Percentiles rank a stretch among this genome's conserved stretches.
Conservation (phyloP, 2,113 vertebrate genomes). For the Nerophis lumbriciformis region DNA sequence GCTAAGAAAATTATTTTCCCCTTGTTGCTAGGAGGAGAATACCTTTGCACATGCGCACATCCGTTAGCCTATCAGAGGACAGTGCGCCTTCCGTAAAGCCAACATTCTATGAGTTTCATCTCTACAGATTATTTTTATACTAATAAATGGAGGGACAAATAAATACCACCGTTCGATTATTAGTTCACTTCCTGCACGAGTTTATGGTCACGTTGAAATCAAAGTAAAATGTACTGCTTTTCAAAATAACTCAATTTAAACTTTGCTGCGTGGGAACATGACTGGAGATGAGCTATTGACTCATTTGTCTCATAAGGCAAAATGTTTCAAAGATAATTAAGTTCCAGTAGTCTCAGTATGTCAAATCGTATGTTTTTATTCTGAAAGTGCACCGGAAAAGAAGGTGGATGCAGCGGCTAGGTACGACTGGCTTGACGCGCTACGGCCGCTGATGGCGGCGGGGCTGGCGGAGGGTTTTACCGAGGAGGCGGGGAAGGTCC, state of each 20-base stretch:
- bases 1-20: too few relatives aligned
- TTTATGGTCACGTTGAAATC: not conserved
- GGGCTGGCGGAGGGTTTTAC: slow-evolving; percentile 56
- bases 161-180: not conserved
- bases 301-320: not conserved
- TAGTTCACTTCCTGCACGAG: not conserved
- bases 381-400: slow-evolving; percentile 6
- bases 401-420: slow-evolving; percentile 19
- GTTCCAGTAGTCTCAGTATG: not conserved
- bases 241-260: slow-evolving; percentile 1
- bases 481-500: slow-evolving; percentile 48
- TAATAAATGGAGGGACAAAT: not conserved
- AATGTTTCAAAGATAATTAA: not conserved
- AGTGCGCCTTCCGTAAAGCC: not conserved
- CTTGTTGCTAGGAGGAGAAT: too few relatives aligned
- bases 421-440: slow-evolving; percentile 30
- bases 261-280: too few relatives aligned
- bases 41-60: not conserved
- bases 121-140: too few relatives aligned
- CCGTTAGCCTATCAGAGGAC: not conserved
- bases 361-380: slow-evolving; percentile 29
- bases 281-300: too few relatives aligned
- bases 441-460: slow-evolving; percentile 59
- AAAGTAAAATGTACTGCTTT: not conserved
- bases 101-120: not conserved